Evolutionary conservation across 2,888 invertebrate species (phyloP).

Genomic region (Diaprepes abbreviatus): DNA sequence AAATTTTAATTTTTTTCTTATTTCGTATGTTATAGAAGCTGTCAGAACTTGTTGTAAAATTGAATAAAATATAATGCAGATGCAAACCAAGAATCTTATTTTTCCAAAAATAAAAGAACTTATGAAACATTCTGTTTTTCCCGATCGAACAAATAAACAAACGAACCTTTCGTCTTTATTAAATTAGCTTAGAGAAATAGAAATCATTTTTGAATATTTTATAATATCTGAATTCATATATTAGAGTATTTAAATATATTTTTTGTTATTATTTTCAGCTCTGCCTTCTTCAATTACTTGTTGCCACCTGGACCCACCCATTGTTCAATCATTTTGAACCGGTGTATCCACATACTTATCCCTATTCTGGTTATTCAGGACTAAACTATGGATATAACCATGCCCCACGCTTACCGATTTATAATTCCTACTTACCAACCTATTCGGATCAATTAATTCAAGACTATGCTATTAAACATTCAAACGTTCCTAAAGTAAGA

Average conservation of each 20-base stretch:
- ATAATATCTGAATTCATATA: no score
- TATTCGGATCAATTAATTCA: conserved; percentile 23
- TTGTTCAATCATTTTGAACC: conserved; percentile 29
- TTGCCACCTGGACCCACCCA: conserved; percentile 18
- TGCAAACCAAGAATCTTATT: no score
- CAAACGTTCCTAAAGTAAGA: neutral
- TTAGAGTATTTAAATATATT: neutral
- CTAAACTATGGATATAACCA: conserved; percentile 25
- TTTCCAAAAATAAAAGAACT: no score
- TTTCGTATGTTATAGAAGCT: no score
- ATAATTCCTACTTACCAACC: neutral
- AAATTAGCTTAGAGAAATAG: no score
- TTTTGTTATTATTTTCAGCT: conserved; percentile 26
- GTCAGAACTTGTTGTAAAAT: no score
- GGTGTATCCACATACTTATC: conserved; percentile 31
- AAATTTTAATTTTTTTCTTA: no score
- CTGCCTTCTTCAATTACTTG: conserved; percentile 14
- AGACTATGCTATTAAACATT: conserved; percentile 10
- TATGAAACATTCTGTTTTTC: no score
- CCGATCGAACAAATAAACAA: no score
- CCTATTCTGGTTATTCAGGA: conserved; percentile 17
- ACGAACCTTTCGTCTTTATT: no score
- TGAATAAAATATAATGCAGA: no score
- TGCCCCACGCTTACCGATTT: conserved; percentile 8
- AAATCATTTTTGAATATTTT: no score